A percentile compares a stretch with the other conserved stretches of the same genome.
phyloP scores from a whole-genome alignment of 2,888 invertebrate genomes.

The Prosapia bicincta region DNA sequence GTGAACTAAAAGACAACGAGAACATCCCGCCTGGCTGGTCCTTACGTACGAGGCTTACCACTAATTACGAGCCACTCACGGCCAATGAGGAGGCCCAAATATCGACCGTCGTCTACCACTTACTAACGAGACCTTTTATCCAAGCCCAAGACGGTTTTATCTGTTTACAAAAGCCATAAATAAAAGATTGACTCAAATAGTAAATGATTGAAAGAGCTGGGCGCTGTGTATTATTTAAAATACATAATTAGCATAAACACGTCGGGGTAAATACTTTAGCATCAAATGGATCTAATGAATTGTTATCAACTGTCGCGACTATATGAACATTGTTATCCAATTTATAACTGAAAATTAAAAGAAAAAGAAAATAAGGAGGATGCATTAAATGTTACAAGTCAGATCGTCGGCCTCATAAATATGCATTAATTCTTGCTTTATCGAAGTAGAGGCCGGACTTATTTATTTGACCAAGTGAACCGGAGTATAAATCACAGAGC shows the following conservation, averaged over 20 bases:
- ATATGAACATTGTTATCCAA: conserved; percentile 23
- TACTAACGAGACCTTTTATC: neutral
- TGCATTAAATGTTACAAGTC: conserved; percentile 30
- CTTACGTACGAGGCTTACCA: too few species aligned
- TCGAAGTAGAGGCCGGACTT: conserved; percentile 22
- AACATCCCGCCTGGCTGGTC: too few species aligned
- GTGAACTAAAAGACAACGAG: too few species aligned
- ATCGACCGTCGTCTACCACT: neutral
- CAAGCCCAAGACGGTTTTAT: neutral
- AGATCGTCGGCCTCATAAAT: conserved; percentile 27
- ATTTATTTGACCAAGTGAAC: conserved; percentile 24
- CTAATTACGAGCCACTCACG: neutral
- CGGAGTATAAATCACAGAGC: neutral
- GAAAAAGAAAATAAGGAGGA: conserved; percentile 18
- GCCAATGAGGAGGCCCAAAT: neutral
- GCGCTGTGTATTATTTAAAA: neutral
- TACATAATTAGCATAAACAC: neutral
- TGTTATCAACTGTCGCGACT: neutral
- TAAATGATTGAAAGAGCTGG: neutral
- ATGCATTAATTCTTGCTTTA: conserved; percentile 27
- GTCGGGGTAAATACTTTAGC: neutral
- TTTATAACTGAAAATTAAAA: conserved; percentile 30
- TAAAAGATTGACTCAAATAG: neutral
- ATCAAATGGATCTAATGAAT: neutral
- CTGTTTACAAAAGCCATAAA: neutral